Evolutionary conservation across 2,888 invertebrate species (phyloP).

Genomic region (Nemotelus nigrinus): DNA sequence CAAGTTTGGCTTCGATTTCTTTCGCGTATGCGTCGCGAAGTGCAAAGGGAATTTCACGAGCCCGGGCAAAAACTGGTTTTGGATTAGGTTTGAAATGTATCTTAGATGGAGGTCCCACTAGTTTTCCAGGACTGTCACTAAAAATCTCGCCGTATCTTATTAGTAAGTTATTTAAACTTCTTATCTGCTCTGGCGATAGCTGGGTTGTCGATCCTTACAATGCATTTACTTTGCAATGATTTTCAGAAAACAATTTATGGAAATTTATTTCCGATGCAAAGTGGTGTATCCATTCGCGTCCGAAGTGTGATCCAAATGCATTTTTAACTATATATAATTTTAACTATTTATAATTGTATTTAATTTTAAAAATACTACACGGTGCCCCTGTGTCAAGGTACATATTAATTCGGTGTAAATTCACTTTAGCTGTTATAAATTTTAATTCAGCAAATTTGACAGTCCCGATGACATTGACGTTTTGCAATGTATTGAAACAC

Average conservation of each 20-base stretch:
- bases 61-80: conserved; percentile 39
- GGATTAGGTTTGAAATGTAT: not conserved
- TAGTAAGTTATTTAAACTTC: not conserved
- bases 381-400: not conserved
- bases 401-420: not conserved
- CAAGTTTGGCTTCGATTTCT: conserved; percentile 41
- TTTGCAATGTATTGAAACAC: not conserved
- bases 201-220: not conserved
- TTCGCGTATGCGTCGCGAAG: conserved; percentile 9
- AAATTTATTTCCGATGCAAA: conserved; percentile 20
- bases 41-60: conserved; percentile 32
- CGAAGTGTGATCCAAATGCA: conserved; percentile 7
- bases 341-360: too few relatives aligned
- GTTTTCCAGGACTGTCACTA: not conserved
- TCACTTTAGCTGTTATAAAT: not conserved
- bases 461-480: not conserved
- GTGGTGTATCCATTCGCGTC: conserved; percentile 10
- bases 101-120: not conserved
- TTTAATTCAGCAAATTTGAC: not conserved
- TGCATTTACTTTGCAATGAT: not conserved
- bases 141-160: not conserved
- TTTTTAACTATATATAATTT: not conserved
- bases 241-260: not conserved
- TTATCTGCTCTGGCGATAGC: not conserved
- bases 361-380: too few relatives aligned